Conservation (phyloP, 1,140 invertebrate genomes). For the Panulirus ornatus region DNA sequence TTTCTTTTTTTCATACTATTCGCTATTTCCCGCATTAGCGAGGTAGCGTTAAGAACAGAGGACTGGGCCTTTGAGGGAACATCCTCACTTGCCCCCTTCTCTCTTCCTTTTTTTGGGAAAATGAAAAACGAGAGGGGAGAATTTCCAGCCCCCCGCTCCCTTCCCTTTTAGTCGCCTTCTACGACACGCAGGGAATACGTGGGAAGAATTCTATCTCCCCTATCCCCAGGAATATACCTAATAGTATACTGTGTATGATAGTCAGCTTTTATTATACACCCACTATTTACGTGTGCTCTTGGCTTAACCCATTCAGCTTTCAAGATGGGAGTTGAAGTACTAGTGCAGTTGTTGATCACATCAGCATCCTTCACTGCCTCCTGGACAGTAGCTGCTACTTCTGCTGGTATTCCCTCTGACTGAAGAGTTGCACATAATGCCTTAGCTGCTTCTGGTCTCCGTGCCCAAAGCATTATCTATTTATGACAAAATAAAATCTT, state of each 20-base stretch:
- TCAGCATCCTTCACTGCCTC: constrained; percentile 79
- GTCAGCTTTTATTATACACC: background rate
- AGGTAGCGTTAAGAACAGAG: too few relatives aligned
- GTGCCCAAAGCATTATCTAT: constrained; percentile 63
- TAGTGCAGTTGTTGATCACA: constrained; percentile 79
- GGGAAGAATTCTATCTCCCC: too few relatives aligned
- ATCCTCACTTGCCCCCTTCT: too few relatives aligned
- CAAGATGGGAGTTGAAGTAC: constrained; percentile 77
- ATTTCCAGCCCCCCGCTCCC: too few relatives aligned
- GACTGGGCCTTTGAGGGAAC: too few relatives aligned
- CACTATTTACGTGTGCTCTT: constrained; percentile 79
- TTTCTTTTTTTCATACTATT: too few relatives aligned
- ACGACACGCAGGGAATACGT: too few relatives aligned
- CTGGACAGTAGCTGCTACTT: constrained; percentile 76
- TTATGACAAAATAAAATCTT: background rate
- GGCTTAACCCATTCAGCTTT: constrained; percentile 78
- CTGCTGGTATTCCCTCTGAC: constrained; percentile 74
- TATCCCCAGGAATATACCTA: too few relatives aligned
- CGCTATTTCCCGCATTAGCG: too few relatives aligned
- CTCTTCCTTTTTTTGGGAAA: too few relatives aligned
- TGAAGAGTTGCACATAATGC: constrained; percentile 65
- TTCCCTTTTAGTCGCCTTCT: too few relatives aligned
- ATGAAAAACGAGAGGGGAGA: too few relatives aligned
- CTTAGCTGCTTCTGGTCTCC: constrained; percentile 25
- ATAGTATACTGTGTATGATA: background rate